Evolutionary conservation across 2,888 invertebrate species (phyloP), one percentile per base, ranked within the genome.

Genomic region (Gryllus longicercus): DNA sequence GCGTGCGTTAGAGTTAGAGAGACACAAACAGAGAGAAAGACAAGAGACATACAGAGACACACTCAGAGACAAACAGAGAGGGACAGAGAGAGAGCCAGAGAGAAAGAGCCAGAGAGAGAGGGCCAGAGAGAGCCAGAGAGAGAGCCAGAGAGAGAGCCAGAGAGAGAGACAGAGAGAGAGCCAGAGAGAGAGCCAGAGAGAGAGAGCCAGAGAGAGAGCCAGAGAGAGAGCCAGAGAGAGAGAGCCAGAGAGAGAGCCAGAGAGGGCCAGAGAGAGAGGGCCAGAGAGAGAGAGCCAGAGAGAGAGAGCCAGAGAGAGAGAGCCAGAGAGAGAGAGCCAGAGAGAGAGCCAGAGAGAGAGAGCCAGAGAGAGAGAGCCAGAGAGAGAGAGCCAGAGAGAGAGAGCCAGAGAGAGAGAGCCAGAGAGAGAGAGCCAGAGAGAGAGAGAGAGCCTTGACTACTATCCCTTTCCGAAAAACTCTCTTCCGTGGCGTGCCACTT

Each of bases 161-260:
- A 25, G 25, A 25, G 25, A 25, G 2, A 3, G 25, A 25, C 2
- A 25, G 25, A 25, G 25, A 2, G 2, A 25, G 25, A 25, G 10
- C 4, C 49, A 25, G 25, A 49, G 77, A 77, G 50, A 21, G 77
- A 77, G 21, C 21, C 50, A 49, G 21, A n/a, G 77, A 77, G 50
- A 18, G 77, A 77, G 50, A 21, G 77, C 38, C 49, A 10, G 77
- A 77, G 21, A n/a, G 77, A 77, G 50, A 49, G 77, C 38, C 5
- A 21, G 49, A 49, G 21, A 21, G 77, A 77, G 21, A 50, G 23
- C n/a, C 1, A 12, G 12, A 25, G 2, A 14, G 16, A 14, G 21
- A 75, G 3, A 75, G 75, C 1, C 2, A 11, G 16, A 10, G 2
- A 2, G 11, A 16, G 18, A 12, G 75, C 3, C 1, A 11, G 16